Evolutionary conservation across 1,140 invertebrate genomes (phyloP).

Genomic region (Hestina assimilis): DNA sequence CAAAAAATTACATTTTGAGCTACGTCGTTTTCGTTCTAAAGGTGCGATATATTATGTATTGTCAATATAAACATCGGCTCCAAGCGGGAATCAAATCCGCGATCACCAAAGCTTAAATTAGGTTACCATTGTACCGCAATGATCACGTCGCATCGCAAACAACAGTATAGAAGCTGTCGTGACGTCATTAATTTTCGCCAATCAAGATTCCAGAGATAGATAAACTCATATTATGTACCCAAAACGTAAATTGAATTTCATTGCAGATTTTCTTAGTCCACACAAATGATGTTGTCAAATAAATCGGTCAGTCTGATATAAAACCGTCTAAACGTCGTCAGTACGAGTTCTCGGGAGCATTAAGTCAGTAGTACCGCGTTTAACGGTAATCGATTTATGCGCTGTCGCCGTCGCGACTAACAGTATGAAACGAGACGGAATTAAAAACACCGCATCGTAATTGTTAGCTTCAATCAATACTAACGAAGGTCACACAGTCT

Average conservation of each 20-base stretch:
- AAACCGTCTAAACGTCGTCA: slow-evolving; percentile 14
- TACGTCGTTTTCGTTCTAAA: too few species aligned
- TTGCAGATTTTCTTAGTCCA: neutral
- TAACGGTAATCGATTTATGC: slow-evolving; percentile 37
- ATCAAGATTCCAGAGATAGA: too few species aligned
- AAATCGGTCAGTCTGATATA: slow-evolving; percentile 12
- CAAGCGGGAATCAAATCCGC: too few species aligned
- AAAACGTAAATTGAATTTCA: neutral
- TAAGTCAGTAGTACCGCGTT: slow-evolving; percentile 29
- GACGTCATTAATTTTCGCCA: too few species aligned
- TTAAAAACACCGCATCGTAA: slow-evolving; percentile 1
- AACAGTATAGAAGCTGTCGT: too few species aligned
- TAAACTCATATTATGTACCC: too few species aligned
- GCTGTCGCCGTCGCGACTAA: slow-evolving; percentile 23
- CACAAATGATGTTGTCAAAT: neutral
- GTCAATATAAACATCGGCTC: too few species aligned
- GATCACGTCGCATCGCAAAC: too few species aligned
- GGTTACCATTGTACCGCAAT: too few species aligned
- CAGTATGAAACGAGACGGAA: slow-evolving; percentile 22
- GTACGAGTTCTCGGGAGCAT: slow-evolving; percentile 23
- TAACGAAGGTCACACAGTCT: slow-evolving; percentile 21
- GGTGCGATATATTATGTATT: too few species aligned
- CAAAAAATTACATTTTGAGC: too few species aligned
- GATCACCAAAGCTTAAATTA: too few species aligned
- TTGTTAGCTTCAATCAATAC: slow-evolving; percentile 18